Base-by-base conservation (phyloP, 2,888 invertebrate species). In the Ichneumon xanthorius region DNA sequence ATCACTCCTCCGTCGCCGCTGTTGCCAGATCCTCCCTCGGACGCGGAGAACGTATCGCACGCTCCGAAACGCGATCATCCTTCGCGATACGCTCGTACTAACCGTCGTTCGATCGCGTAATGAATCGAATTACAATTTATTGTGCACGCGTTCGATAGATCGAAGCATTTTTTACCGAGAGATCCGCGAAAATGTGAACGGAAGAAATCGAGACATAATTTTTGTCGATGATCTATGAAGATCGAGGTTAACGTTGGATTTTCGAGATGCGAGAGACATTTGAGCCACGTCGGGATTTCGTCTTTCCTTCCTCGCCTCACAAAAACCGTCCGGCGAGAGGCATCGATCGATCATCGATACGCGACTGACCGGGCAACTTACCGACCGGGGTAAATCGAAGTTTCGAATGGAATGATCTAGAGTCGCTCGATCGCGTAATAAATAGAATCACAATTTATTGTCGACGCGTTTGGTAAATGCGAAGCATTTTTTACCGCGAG, bases 21-120 rank as follows among this genome's bases (percentile, higher is more conserved):
- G 90, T 91, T 90, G 92, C 92, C 92, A 92, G 90, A 90, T 92
- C 92, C 89, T 90, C 80, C 61, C 68, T 37, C 53, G 75, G 22
- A 22, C 87, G 84, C 87, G 88, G 84, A 84, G 87, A 88, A 87
- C 87, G 82, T 88, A 89, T 89, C 89, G 70, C 85, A 83, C 88
- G 88, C 84, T 90, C 88, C 84, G 84, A 84, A 89, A 88, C 86
- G 86, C 78, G 87, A 88, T 89, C 86, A 70, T 80, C 65, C 63
- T 70, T 75, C 70, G 67, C 72, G 79, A 79, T 65, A 53, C 79
- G 58, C 75, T 73, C 40, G 45, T 26, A 70, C 53, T 65, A 58
- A 40, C 48, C 37, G 67, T 22, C 33, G 33, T 63, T 63, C 30
- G 26, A 26, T 63, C 33, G 61, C 22, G 4, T 16, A 14, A 63